A percentile compares a stretch with the other conserved stretches of the same genome.
phyloP scores from a whole-genome alignment of 2,797 vertebrate species.

The Platyrinchus mystaceus region DNA sequence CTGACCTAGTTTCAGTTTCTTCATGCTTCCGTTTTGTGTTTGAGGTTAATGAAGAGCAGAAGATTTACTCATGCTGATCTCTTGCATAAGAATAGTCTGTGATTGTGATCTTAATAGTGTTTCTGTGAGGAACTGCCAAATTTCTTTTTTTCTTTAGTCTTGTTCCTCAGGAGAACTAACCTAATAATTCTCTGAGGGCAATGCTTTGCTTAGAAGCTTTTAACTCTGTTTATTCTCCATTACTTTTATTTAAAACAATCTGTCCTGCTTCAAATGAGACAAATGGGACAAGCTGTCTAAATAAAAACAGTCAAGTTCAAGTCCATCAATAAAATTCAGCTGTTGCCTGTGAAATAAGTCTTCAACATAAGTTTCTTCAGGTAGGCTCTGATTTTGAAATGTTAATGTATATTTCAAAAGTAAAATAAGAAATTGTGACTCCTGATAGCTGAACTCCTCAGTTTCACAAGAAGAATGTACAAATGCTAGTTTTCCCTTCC shows the following conservation, averaged over 20 bases:
- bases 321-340: neutral
- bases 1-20: constrained; percentile 57
- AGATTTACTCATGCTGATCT: constrained; percentile 41
- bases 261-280: constrained; percentile 10
- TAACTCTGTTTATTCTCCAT: constrained; percentile 44
- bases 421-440: neutral
- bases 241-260: constrained; percentile 48
- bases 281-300: constrained; percentile 6
- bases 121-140: constrained; percentile 43
- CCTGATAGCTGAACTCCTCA: neutral
- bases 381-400: neutral
- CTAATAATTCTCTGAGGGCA: constrained; percentile 57
- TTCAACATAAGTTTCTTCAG: neutral
- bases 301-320: neutral
- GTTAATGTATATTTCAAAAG: neutral
- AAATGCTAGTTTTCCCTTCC: neutral
- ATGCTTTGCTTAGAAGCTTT: constrained; percentile 28
- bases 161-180: constrained; percentile 53
- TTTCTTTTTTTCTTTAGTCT: constrained; percentile 46
- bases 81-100: constrained; percentile 44
- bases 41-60: constrained; percentile 58
- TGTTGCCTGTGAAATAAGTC: neutral
- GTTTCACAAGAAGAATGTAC: neutral
- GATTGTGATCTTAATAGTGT: constrained; percentile 55
- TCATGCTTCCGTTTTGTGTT: constrained; percentile 32